Evolutionary conservation across 2,888 invertebrate species (phyloP).

Genomic region (Ceriagrion tenellum): DNA sequence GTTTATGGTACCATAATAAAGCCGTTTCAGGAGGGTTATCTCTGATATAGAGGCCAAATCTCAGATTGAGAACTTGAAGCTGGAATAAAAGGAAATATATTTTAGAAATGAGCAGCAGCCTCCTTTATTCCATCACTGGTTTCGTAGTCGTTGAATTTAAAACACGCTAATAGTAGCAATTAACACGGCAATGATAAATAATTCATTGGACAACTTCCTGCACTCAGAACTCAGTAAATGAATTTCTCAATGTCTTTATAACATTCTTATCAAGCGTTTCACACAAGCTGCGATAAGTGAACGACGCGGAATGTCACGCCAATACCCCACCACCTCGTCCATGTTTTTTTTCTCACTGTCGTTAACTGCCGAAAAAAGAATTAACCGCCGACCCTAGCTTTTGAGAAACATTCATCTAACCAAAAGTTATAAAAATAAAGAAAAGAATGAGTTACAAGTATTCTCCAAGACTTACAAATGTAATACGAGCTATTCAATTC

Average conservation of each 20-base stretch:
- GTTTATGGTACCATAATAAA: conserved; percentile 3
- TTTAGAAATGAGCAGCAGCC: neutral
- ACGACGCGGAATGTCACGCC: neutral
- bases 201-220: conserved; percentile 14
- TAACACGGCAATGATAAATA: neutral
- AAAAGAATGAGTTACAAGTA: too few species aligned
- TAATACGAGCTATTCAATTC: too few species aligned
- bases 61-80: neutral
- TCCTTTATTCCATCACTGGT: neutral
- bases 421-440: too few species aligned
- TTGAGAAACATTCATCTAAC: neutral
- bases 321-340: neutral
- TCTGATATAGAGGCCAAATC: neutral
- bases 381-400: neutral
- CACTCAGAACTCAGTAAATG: neutral
- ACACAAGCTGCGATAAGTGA: neutral
- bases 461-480: too few species aligned
- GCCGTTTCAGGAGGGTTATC: neutral
- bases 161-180: conserved; percentile 11
- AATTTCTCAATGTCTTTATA: conserved; percentile 31
- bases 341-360: neutral
- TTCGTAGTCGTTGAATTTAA: neutral
- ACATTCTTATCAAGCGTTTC: neutral
- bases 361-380: neutral
- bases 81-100: neutral